These are phyloP conservation scores for Aradus depressus DNA, from an alignment of 2,888 invertebrate genomes.

Conservation along the genomic window DNA sequence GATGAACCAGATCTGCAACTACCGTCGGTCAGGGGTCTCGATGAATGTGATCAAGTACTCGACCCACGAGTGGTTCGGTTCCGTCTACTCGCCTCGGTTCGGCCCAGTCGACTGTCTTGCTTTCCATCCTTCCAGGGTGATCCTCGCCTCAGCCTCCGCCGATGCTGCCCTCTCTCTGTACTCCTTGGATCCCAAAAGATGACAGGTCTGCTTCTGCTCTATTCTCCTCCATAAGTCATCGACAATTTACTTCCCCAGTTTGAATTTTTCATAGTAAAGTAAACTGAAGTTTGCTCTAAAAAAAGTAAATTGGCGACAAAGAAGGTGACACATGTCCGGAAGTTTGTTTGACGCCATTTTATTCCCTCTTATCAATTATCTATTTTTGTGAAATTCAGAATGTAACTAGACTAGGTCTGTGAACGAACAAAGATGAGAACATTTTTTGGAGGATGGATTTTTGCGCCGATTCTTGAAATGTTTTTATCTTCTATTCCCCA, in stretches of 20 bases:
- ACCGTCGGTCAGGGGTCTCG: slow-evolving; percentile 56
- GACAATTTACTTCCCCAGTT: background rate
- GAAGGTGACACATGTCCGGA: background rate
- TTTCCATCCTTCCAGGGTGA: slow-evolving; percentile 79
- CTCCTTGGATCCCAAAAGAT: slow-evolving; percentile 30
- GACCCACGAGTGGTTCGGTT: slow-evolving; percentile 85
- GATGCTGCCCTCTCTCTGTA: slow-evolving; percentile 80
- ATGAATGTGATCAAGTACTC: slow-evolving; percentile 60
- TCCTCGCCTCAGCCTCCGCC: slow-evolving; percentile 74
- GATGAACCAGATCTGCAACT: slow-evolving; percentile 57
- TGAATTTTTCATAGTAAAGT: no score
- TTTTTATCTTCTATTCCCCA: no score
- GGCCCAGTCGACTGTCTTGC: slow-evolving; percentile 78
- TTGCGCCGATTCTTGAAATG: no score
- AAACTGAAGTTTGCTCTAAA: background rate
- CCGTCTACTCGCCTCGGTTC: slow-evolving; percentile 71
- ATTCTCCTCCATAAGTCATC: background rate
- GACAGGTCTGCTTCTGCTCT: slow-evolving; percentile 18
- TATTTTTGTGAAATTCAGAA: no score
- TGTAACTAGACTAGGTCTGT: no score
- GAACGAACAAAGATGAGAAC: no score
- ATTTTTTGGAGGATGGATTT: no score
- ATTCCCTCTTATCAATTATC: background rate
- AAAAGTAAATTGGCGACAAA: background rate
- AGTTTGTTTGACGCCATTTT: background rate